Evolutionary conservation across 2,888 invertebrate species (phyloP), one percentile per base, ranked within the genome.

Genomic region (Boloria euphrosyne): DNA sequence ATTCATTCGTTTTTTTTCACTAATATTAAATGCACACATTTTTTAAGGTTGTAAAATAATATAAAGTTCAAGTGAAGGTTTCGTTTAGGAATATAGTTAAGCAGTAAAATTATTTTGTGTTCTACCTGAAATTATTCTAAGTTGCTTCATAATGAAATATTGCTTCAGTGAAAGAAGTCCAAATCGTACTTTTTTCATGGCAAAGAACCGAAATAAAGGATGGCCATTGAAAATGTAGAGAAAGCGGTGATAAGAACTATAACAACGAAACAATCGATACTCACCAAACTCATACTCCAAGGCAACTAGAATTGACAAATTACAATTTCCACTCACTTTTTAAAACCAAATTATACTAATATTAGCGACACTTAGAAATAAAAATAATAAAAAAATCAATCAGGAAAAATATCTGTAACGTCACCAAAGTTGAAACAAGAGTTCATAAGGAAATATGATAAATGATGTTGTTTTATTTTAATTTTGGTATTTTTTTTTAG

Each of bases 401-500:
- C n/a, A 0, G 47, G 2, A 4, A 14, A 50, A 4, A 17, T 16
- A 49, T 13, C 14, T 50, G 14, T 3, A 50, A 31, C 10, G 1
- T 50, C 17, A 59, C 13, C 7, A 47, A 47, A 47, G 7, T 47
- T 1, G n/a, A 14, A 47, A n/a, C 13, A 47, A 1, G 14, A n/a
- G 6, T 47, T 16, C 5, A 13, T n/a, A 16, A n/a, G 14, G 16
- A 47, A n/a, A n/a, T 47, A 4, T 5, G 47, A 0, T n/a, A 47
- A n/a, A n/a, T n/a, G n/a, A 4, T 46, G 50, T 27, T 44, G 3
- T 62, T 62, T 57, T 58, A n/a, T 58, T 31, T 44, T 31, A 58
- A 38, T 63, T 63, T 74, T 57, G 66, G 71, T 71, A 69, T 76
- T 70, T 71, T 74, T 74, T 75, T 73, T 64, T 59, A 38, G 31